phyloP scores from a whole-genome alignment of 2,888 invertebrate genomes.

The Nemoura dubitans region DNA sequence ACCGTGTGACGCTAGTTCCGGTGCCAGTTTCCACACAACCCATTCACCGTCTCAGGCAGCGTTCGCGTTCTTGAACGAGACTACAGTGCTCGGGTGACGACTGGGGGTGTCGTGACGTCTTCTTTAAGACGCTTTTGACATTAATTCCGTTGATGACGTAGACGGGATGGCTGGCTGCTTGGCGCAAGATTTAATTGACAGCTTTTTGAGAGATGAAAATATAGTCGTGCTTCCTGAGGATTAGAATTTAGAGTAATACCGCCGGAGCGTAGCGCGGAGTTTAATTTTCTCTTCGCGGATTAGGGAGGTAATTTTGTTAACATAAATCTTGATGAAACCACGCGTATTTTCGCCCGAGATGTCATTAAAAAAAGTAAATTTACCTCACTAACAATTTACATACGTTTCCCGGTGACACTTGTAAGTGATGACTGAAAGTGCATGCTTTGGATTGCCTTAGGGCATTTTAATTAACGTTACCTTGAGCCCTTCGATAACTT shows the following conservation, averaged over 20 bases:
- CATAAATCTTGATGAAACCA: not conserved
- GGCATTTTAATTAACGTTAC: too few relatives aligned
- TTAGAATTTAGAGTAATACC: not conserved
- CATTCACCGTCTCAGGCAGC: too few relatives aligned
- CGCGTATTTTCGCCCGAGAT: not conserved
- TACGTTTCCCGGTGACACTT: too few relatives aligned
- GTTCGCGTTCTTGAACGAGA: too few relatives aligned
- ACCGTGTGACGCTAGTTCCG: too few relatives aligned
- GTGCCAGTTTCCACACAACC: too few relatives aligned
- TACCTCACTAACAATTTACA: too few relatives aligned
- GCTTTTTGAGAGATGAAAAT: constrained; percentile 3
- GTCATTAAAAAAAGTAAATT: not conserved
- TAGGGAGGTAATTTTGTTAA: not conserved
- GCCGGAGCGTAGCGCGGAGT: not conserved
- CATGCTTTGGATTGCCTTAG: too few relatives aligned
- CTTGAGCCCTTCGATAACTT: too few relatives aligned
- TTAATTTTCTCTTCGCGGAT: not conserved
- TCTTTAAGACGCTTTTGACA: constrained; percentile 7
- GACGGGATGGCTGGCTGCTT: not conserved
- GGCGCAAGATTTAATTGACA: not conserved
- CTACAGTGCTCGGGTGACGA: not conserved
- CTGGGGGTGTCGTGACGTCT: not conserved
- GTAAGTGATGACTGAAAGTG: too few relatives aligned
- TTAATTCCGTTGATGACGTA: not conserved
- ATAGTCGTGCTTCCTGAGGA: not conserved